A percentile compares a stretch with the other conserved stretches of the same genome.
These are phyloP conservation scores for Pristionchus mayeri DNA, from an alignment of 2,888 invertebrate genomes.

Conservation along the genomic window DNA sequence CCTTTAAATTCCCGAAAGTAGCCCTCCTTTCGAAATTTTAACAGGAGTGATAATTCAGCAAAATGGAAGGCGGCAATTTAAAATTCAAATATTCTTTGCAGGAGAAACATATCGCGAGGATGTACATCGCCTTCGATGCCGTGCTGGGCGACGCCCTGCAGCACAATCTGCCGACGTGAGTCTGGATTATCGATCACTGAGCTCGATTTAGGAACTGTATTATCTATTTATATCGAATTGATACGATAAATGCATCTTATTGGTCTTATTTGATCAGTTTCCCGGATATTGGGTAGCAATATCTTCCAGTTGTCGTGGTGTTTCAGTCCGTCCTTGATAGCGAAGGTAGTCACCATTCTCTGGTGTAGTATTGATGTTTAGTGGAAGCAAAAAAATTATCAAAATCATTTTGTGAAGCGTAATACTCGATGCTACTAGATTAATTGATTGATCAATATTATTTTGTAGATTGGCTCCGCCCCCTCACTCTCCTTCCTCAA, in stretches of 20 bases:
- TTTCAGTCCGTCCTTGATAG: no score
- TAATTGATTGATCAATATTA: background rate
- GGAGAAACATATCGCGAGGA: constrained; percentile 81
- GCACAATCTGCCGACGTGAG: constrained; percentile 85
- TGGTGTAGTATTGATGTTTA: no score
- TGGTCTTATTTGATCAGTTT: no score
- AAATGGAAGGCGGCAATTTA: background rate
- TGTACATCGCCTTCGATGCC: constrained; percentile 95
- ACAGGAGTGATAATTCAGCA: background rate
- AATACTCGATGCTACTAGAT: no score
- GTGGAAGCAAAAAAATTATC: no score
- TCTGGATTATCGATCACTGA: background rate
- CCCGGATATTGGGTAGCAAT: no score
- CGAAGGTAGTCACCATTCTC: no score
- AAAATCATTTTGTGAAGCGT: no score
- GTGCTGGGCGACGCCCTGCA: constrained; percentile 95
- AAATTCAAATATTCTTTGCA: constrained; percentile 11
- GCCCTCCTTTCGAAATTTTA: background rate
- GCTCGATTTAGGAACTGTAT: no score
- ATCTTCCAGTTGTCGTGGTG: no score
- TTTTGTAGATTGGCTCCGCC: constrained; percentile 86
- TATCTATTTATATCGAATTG: no score
- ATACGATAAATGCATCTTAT: no score
- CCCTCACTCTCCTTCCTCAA: constrained; percentile 89
- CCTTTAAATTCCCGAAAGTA: background rate